Evolutionary conservation across 2,113 vertebrate genomes (phyloP).

Genomic region (Bubo blakistoni): DNA sequence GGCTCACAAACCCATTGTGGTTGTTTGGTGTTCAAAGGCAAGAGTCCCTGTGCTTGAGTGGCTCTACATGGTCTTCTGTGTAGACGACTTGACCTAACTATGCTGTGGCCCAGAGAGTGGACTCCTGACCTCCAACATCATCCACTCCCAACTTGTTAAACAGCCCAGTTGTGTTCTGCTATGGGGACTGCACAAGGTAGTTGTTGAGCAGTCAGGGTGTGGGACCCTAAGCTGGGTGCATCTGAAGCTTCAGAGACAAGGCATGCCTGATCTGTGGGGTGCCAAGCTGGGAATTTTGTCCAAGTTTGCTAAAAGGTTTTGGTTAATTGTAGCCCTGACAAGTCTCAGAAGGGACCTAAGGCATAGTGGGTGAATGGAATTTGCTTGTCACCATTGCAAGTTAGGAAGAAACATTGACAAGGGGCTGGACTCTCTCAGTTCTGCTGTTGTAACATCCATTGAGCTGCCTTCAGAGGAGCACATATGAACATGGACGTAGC

Average conservation of each 20-base stretch:
- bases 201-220: not conserved
- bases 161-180: not conserved
- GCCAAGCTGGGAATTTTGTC: not conserved
- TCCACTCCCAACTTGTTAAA: not conserved
- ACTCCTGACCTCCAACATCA: not conserved
- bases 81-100: not conserved
- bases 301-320: not conserved
- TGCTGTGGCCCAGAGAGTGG: not conserved
- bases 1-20: not conserved
- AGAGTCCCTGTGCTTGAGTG: not conserved
- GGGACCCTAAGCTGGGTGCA: not conserved
- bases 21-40: not conserved
- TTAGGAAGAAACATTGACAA: not conserved
- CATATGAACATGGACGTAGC: not conserved
- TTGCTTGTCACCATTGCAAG: not conserved
- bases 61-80: not conserved
- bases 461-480: accelerated
- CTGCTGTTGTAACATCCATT: not conserved
- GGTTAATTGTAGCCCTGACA: not conserved
- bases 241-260: not conserved
- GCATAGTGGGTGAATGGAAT: not conserved
- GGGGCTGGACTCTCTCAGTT: not conserved
- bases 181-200: not conserved
- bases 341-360: not conserved
- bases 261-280: not conserved